Evolutionary conservation across 2,113 vertebrate genomes (phyloP), one percentile per base, ranked within the genome.

Genomic region (Ibidorhyncha struthersii): DNA sequence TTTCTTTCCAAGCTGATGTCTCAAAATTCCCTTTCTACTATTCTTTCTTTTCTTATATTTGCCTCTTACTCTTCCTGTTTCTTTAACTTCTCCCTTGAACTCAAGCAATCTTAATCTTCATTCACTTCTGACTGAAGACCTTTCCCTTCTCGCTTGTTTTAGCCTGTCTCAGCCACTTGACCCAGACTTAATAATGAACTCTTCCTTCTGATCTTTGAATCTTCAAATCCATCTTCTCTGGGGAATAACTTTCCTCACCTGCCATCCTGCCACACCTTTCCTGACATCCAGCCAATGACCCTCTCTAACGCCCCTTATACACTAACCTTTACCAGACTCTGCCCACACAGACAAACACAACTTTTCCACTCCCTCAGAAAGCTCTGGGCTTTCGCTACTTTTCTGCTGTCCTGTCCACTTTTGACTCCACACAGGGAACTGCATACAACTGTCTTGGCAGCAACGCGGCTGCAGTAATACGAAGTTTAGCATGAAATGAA

Each of bases 131-230:
- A 90, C 30, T 30, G 15, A 93, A 67, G 55, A 78, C 49, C 11
- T 49, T 62, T 89, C 23, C 43, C 27, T 95, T 89, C 79, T 84
- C 0, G 1, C 25, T 59, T 93, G 47, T 74, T 89, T 89, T 50
- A 63, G 47, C 36, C 36, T 50, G 41, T 40, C 67, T 95, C 82
- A 91, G 34, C 43, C 55, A 53, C 59, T 73, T 78, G 79, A 77
- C 74, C 78, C 52, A 71, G 63, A 61, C 56, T 82, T 93, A 65
- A 78, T 47, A 90, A 90, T 50, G 23, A 97, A 71, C 56, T 89
- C 56, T 67, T 88, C 58, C 69, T 86, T 91, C 83, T 91, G 55
- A 89, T 95, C 70, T 82, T 95, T 79, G 76, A 59, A 65, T 86
- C 70, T 95, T 84, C 77, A 83, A 84, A 79, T 53, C 82, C 32